Percentiles rank a stretch among this genome's conserved stretches.
These are phyloP conservation scores for Melinopterus prodromus DNA, from an alignment of 2,888 invertebrate genomes.

Conservation along the genomic window DNA sequence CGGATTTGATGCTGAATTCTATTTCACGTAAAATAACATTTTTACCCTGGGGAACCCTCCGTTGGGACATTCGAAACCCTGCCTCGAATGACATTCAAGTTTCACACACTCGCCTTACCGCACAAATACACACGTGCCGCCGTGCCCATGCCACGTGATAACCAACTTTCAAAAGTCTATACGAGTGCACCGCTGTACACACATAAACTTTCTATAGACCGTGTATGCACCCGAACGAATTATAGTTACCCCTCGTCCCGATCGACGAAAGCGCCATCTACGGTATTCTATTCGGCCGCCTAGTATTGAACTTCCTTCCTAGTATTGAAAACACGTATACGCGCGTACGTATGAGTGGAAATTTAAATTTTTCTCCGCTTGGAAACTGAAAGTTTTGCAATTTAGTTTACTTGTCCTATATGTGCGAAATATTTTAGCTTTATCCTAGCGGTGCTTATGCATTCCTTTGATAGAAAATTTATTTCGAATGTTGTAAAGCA, in stretches of 20 bases:
- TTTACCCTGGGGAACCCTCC: conserved; percentile 26
- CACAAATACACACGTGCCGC: conserved; percentile 16
- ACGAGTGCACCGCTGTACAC: conserved; percentile 5
- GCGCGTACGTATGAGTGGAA: no score
- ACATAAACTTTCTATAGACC: neutral
- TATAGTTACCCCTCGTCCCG: neutral
- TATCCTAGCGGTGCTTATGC: no score
- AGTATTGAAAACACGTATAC: no score
- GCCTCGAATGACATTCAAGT: conserved; percentile 24
- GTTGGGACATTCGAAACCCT: conserved; percentile 18
- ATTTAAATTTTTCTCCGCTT: no score
- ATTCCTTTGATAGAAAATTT: no score
- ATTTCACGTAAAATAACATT: conserved; percentile 32
- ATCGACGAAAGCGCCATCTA: no score
- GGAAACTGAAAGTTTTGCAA: no score
- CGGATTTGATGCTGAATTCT: conserved; percentile 28
- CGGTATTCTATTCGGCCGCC: no score
- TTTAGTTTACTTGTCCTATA: no score
- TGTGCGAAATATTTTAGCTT: no score
- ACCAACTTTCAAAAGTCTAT: conserved; percentile 15
- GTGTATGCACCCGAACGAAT: neutral
- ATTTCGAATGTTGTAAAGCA: no score
- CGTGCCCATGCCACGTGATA: conserved; percentile 11
- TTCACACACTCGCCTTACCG: neutral
- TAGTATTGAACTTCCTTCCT: no score